These are phyloP conservation scores for Ficedula albicollis DNA, from an alignment of 2,797 vertebrate species.

Conservation along the genomic window DNA sequence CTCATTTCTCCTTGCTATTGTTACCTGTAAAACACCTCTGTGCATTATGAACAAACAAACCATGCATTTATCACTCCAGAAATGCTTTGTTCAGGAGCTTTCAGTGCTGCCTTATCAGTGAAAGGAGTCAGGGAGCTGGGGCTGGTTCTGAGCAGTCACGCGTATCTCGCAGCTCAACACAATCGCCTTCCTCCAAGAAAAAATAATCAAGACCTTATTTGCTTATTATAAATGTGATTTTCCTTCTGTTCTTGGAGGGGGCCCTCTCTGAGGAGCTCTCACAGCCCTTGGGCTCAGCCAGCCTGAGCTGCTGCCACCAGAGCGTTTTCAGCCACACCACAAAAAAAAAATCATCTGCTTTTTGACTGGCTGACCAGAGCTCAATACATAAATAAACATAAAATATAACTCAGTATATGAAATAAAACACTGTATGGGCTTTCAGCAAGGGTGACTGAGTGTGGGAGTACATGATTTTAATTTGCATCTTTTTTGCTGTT, in stretches of 20 bases:
- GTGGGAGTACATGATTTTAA: background rate
- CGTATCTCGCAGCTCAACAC: background rate
- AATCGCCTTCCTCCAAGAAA: background rate
- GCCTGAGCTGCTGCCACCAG: background rate
- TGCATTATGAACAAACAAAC: background rate
- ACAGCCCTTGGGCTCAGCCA: background rate
- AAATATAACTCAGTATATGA: background rate
- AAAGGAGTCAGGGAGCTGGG: background rate
- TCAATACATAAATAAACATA: too few relatives aligned
- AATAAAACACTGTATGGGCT: rapidly evolving
- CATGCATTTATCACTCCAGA: background rate
- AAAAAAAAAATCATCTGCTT: background rate
- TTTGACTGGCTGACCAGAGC: background rate
- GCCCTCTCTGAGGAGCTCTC: background rate
- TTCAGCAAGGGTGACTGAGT: rapidly evolving
- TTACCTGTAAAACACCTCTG: background rate
- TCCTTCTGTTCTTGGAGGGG: background rate
- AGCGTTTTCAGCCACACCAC: rapidly evolving
- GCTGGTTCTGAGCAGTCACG: background rate
- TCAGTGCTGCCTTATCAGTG: background rate
- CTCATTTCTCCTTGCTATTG: background rate
- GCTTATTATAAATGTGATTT: background rate
- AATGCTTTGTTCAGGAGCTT: background rate
- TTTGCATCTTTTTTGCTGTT: background rate
- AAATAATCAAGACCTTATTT: background rate